A percentile compares a stretch with the other conserved stretches of the same genome.
Evolutionary conservation across 2,113 vertebrate species (phyloP).

Genomic region (Chitala chitala): DNA sequence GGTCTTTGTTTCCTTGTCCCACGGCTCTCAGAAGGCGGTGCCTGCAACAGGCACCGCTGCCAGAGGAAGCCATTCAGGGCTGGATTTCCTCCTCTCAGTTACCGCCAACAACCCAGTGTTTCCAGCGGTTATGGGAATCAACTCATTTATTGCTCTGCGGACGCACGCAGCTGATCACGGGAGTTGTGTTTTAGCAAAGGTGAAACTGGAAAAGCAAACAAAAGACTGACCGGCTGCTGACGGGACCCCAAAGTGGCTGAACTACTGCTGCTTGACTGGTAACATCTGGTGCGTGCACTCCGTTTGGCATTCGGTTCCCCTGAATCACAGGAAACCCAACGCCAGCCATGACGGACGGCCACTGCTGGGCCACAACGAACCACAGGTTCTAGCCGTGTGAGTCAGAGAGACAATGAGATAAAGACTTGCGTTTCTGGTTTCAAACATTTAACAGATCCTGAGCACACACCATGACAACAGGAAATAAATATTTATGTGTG

Average conservation of each 20-base stretch:
- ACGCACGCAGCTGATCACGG: too few relatives aligned
- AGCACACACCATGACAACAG: not conserved
- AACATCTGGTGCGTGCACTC: too few relatives aligned
- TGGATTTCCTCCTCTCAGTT: constrained; percentile 84
- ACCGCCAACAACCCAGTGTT: constrained; percentile 75
- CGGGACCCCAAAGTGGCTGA: too few relatives aligned
- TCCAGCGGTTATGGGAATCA: constrained; percentile 78
- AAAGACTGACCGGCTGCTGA: too few relatives aligned
- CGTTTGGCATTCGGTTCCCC: too few relatives aligned
- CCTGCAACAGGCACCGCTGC: constrained; percentile 60
- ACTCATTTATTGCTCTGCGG: constrained; percentile 77
- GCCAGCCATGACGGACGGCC: constrained; percentile 33
- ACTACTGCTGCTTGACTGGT: too few relatives aligned
- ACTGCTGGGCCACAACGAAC: not conserved
- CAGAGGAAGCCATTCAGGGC: constrained; percentile 80
- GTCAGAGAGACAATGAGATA: not conserved
- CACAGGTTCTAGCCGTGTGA: too few relatives aligned
- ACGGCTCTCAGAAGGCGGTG: constrained; percentile 62
- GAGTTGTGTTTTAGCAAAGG: too few relatives aligned
- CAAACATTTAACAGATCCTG: not conserved
- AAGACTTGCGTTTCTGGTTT: not conserved
- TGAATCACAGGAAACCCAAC: too few relatives aligned
- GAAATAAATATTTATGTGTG: not conserved
- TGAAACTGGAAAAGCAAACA: too few relatives aligned
- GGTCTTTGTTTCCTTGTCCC: constrained; percentile 62